These are phyloP conservation scores for Euwallacea fornicatus DNA, from an alignment of 1,140 invertebrate species.

Conservation along the genomic window DNA sequence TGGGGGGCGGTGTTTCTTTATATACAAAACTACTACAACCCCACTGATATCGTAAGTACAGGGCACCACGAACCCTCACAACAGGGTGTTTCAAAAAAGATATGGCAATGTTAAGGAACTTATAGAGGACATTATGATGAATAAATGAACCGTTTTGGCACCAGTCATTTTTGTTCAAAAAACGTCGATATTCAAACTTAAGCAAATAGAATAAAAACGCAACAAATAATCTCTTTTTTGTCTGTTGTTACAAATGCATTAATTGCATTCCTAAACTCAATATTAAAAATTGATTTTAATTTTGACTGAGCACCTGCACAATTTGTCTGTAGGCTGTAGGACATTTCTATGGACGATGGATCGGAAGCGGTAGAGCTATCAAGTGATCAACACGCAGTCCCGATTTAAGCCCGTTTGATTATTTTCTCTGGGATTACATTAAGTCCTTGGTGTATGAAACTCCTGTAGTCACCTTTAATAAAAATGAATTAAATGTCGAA, in stretches of 20 bases:
- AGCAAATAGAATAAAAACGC: too few species aligned
- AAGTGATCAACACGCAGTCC: too few species aligned
- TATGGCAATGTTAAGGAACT: background rate
- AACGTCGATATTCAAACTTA: background rate
- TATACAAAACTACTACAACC: constrained; percentile 49
- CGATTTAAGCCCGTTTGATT: background rate
- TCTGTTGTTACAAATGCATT: too few species aligned
- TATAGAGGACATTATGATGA: background rate
- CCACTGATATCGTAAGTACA: constrained; percentile 47
- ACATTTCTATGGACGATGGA: too few species aligned
- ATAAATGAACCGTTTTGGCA: too few species aligned
- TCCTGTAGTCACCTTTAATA: background rate
- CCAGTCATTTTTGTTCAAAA: background rate
- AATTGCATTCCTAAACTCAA: too few species aligned
- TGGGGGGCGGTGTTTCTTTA: constrained; percentile 47
- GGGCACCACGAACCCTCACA: background rate
- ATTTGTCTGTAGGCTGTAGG: background rate
- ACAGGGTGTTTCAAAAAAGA: background rate
- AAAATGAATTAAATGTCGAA: background rate
- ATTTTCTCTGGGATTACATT: background rate
- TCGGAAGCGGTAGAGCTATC: too few species aligned
- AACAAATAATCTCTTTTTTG: too few species aligned
- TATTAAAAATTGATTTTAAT: too few species aligned
- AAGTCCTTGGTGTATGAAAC: too few species aligned
- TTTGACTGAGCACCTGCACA: background rate